phyloP scores from a whole-genome alignment of 2,888 invertebrate genomes.

The Apodemia hepburni region DNA sequence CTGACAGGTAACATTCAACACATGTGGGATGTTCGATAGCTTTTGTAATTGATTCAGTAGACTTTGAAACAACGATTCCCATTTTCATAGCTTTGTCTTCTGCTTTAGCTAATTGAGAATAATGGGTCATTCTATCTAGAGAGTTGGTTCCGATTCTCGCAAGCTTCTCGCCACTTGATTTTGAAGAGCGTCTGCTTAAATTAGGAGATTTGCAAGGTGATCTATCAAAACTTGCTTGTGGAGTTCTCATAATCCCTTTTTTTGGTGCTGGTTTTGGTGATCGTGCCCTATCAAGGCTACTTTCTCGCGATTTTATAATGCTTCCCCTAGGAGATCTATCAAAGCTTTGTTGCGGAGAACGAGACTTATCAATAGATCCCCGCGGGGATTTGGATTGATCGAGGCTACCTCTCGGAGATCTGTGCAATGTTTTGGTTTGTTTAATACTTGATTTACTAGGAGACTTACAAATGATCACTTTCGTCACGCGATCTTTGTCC shows the following conservation, averaged over 20 bases:
- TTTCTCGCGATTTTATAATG: conserved; percentile 73
- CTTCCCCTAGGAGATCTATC: conserved; percentile 75
- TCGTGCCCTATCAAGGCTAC: conserved; percentile 61
- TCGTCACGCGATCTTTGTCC: conserved; percentile 69
- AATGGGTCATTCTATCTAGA: conserved; percentile 69
- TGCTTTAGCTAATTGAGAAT: conserved; percentile 71
- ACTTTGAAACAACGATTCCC: conserved; percentile 79
- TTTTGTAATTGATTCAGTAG: conserved; percentile 75
- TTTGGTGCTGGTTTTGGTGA: conserved; percentile 74
- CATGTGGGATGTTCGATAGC: conserved; percentile 85
- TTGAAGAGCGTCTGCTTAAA: conserved; percentile 64
- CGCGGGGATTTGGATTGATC: conserved; percentile 73
- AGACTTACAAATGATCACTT: conserved; percentile 74
- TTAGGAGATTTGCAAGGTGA: conserved; percentile 71
- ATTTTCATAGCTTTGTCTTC: conserved; percentile 75
- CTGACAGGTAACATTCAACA: conserved; percentile 86
- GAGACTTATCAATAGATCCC: conserved; percentile 78
- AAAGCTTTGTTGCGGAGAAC: conserved; percentile 80
- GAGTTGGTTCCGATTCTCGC: conserved; percentile 73
- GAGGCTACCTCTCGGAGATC: conserved; percentile 79
- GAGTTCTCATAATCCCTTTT: conserved; percentile 75
- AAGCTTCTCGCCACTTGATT: conserved; percentile 63
- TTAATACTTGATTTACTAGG: conserved; percentile 72
- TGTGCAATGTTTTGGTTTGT: conserved; percentile 59
- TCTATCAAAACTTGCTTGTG: conserved; percentile 72